Base-by-base conservation (phyloP, 2,888 invertebrate genomes). In the Plusia festucae region DNA sequence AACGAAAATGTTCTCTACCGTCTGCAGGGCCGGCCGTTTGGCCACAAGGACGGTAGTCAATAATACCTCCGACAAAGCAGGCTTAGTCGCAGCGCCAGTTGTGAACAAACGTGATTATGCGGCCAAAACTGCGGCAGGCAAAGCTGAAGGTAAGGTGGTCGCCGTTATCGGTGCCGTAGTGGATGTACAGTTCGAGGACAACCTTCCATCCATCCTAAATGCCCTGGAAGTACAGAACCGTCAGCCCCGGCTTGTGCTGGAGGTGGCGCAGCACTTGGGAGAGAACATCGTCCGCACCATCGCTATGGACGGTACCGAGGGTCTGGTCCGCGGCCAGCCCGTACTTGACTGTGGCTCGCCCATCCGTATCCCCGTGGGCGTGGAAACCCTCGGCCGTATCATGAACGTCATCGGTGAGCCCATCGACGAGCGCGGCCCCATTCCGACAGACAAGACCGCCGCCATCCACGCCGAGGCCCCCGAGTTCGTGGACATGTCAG, bases 141-240 rank as follows among this genome's bases (percentile, higher is more conserved):
- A 85, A 70, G 90, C 72, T 2, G 90, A 95, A 84, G 98, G 98
- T 82, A 96, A 95, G 90, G 96, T 99, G 76, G 98, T 99, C 44
- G 99, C 99, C 62, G 99, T 99, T 64, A 99, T 99, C 91, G 99
- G 99, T 96, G 99, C 99, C 89, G 99, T 99, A 18, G 99, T 99
- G 61, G 99, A 99, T 91, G 99, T 99, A 8, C 99, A 99, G 91
- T 99, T 99, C 89, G 99, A 99, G 66, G 98, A 98, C 79, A 96
- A 96, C 62, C 96, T 99, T 60, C 99, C 99, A 62, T 97, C 98
- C 59, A 99, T 99, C 92, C 96, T 99, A 71, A 99, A 99, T 95
- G 98, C 99, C 66, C 95, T 99, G 85, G 99, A 99, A 93, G 99
- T 99, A 6, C 96, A 97, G 86, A 97, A 97, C 88, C 97, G 99